Evolutionary conservation across 2,888 invertebrate genomes (phyloP).

Genomic region (Acanthosepion pharaonis): DNA sequence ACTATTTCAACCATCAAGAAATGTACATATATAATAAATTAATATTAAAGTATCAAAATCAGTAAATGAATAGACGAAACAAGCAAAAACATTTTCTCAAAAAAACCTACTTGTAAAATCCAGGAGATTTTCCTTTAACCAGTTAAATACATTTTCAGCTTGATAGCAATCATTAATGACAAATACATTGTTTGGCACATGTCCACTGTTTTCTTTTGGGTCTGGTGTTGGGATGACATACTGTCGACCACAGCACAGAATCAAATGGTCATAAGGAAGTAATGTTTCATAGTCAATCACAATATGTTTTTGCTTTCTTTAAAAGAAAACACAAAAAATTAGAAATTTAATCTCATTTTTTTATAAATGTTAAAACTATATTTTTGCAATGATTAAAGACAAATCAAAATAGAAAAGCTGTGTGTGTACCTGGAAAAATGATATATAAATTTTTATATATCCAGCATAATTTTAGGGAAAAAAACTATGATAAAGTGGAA

Average conservation of each 20-base stretch:
- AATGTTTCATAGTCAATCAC: constrained; percentile 66
- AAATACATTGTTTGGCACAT: constrained; percentile 70
- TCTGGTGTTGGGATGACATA: constrained; percentile 71
- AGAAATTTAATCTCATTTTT: background rate
- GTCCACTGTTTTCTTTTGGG: constrained; percentile 61
- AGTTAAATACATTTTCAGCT: background rate
- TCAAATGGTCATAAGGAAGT: constrained; percentile 74
- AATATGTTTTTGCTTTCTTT: constrained; percentile 71
- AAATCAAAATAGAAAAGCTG: no score
- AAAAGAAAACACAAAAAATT: background rate
- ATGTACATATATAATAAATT: no score
- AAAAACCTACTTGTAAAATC: background rate
- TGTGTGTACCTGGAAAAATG: no score
- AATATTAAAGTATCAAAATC: no score
- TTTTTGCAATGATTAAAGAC: no score
- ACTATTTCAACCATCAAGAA: no score
- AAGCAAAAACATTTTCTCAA: background rate
- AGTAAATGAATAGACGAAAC: background rate
- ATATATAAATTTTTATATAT: no score
- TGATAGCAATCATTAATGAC: constrained; percentile 68
- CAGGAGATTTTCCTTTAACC: background rate
- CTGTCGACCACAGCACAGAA: constrained; percentile 73
- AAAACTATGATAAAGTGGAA: no score
- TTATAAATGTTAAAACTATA: no score
- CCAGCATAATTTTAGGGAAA: no score